Conservation (phyloP, 2,888 invertebrate genomes). For the Stramonita haemastoma region DNA sequence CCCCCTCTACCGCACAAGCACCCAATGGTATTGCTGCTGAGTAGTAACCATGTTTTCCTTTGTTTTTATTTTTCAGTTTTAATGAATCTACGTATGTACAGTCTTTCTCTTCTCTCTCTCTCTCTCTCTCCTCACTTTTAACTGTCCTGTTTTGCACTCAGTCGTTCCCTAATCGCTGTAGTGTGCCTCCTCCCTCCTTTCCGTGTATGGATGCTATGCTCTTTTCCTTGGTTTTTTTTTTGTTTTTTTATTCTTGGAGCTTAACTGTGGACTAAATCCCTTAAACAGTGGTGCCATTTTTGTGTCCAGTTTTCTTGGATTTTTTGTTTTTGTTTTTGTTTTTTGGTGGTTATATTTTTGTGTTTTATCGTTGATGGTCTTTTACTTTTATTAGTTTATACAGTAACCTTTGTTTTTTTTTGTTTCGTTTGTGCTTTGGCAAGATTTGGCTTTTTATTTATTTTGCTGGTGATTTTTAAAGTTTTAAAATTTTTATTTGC, state of each 20-base stretch:
- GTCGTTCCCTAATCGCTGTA: background rate
- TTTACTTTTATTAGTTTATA: too few species aligned
- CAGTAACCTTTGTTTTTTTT: too few species aligned
- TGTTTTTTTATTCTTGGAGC: background rate
- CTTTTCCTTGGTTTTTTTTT: background rate
- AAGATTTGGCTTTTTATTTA: too few species aligned
- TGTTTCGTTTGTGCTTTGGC: too few species aligned
- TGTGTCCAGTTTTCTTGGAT: background rate
- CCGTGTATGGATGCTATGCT: background rate
- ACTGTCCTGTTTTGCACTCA: background rate
- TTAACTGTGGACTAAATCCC: background rate
- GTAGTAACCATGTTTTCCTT: slow-evolving; percentile 15
- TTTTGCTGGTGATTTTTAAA: too few species aligned
- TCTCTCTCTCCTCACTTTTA: background rate
- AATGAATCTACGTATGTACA: slow-evolving; percentile 42
- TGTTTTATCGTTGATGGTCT: background rate
- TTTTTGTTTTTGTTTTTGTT: background rate
- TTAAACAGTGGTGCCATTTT: background rate
- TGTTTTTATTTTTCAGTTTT: slow-evolving; percentile 41
- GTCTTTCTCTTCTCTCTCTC: background rate
- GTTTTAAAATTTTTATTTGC: too few species aligned
- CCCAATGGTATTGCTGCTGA: background rate
- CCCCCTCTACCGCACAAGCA: background rate
- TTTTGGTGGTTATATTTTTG: background rate
- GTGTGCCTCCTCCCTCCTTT: too few species aligned